Evolutionary conservation across 2,113 vertebrate species (phyloP).

Genomic region (Ammodytes dubius): DNA sequence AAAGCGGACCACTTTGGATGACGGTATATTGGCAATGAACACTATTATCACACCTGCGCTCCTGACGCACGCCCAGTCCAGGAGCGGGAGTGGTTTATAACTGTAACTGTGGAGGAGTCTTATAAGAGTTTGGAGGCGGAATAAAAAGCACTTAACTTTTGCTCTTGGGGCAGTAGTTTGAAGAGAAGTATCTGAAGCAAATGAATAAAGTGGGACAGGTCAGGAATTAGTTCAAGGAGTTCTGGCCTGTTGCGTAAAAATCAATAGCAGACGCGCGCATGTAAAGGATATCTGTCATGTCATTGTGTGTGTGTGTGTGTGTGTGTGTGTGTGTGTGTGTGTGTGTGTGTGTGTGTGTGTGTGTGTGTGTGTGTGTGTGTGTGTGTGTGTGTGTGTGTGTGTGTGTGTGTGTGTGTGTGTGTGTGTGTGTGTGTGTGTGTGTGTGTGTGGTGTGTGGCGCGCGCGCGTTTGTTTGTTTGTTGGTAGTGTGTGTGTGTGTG

Average conservation of each 20-base stretch:
- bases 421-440: slow-evolving; percentile 10
- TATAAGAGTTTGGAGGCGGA: slow-evolving; percentile 13
- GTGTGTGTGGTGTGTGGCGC: background rate
- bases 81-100: slow-evolving; percentile 74
- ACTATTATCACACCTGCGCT: slow-evolving; percentile 75
- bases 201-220: background rate
- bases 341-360: slow-evolving; percentile 13
- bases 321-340: background rate
- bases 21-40: slow-evolving; percentile 45
- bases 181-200: background rate
- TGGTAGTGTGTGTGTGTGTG: too few relatives aligned
- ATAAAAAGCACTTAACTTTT: background rate
- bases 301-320: background rate
- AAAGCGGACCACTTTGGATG: slow-evolving; percentile 31
- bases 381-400: slow-evolving; percentile 18
- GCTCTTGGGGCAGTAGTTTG: background rate
- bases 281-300: background rate
- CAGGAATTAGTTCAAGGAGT: background rate
- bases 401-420: background rate
- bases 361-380: background rate
- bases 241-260: slow-evolving; percentile 14
- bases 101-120: slow-evolving; percentile 28
- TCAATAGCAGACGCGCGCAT: background rate
- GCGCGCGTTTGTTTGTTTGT: too few relatives aligned
- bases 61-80: slow-evolving; percentile 72